Evolutionary conservation across 2,797 vertebrate species (phyloP).

Genomic region (Vultur gryphus): DNA sequence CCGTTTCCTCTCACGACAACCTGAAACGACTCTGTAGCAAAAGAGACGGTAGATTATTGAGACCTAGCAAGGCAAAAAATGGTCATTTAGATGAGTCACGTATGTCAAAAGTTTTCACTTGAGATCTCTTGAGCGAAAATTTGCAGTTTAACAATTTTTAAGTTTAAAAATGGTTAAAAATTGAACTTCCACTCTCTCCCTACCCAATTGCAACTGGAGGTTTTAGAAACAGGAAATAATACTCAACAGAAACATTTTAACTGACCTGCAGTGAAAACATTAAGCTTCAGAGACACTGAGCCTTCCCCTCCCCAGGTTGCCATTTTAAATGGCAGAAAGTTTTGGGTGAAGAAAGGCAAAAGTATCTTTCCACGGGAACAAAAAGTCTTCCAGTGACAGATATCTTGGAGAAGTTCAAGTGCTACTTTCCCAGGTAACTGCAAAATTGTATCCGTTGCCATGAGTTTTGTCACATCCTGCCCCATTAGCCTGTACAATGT

Average conservation of each 20-base stretch:
- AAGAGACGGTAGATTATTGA: background rate
- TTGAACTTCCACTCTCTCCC: background rate
- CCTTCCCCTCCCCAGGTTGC: background rate
- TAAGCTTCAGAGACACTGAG: background rate
- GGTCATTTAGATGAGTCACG: rapidly evolving
- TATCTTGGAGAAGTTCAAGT: background rate
- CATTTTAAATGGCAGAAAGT: background rate
- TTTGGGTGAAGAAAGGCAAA: background rate
- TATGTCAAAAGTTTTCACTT: background rate
- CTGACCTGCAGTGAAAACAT: background rate
- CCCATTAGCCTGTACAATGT: background rate
- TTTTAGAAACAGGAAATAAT: background rate
- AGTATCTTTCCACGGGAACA: background rate
- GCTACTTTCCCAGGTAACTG: background rate
- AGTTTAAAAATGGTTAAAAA: background rate
- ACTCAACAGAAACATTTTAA: background rate
- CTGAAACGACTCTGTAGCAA: conserved; percentile 87
- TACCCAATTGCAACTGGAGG: background rate
- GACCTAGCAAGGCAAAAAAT: rapidly evolving
- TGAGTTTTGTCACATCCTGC: background rate
- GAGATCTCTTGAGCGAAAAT: background rate
- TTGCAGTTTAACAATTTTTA: background rate
- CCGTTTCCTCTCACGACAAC: conserved; percentile 95
- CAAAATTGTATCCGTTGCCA: background rate
- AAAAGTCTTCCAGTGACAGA: background rate